phyloP scores from a whole-genome alignment of 2,113 vertebrate species.

The Toxostoma redivivum region DNA sequence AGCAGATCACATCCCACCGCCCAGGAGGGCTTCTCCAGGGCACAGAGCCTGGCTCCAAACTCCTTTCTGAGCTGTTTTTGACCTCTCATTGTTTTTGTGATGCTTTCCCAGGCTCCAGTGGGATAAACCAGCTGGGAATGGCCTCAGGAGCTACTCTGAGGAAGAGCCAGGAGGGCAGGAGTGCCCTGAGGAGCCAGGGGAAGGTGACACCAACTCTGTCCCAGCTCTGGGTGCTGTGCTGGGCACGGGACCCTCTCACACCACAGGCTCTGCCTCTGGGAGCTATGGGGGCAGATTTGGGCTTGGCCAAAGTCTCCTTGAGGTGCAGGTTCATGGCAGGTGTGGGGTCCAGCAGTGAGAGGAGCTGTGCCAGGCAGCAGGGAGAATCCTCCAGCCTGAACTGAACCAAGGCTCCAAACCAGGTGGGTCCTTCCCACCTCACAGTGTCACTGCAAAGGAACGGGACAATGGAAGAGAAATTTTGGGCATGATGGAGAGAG shows the following conservation, averaged over 20 bases:
- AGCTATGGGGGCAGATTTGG: background rate
- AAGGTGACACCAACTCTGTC: background rate
- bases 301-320: background rate
- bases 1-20: background rate
- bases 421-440: background rate
- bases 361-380: background rate
- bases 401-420: no score
- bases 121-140: background rate
- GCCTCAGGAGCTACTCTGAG: background rate
- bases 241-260: fast-evolving
- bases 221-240: background rate
- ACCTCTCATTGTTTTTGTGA: background rate
- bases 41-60: background rate
- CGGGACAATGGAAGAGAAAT: background rate
- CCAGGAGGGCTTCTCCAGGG: background rate
- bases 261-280: background rate
- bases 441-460: background rate
- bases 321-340: background rate
- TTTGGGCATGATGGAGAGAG: background rate
- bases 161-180: background rate
- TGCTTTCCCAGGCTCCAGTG: background rate
- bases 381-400: background rate
- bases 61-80: background rate
- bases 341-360: background rate
- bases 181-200: background rate